Percentiles rank a stretch among this genome's conserved stretches.
phyloP scores from a whole-genome alignment of 2,113 vertebrate genomes.

The Zapus hudsonius region DNA sequence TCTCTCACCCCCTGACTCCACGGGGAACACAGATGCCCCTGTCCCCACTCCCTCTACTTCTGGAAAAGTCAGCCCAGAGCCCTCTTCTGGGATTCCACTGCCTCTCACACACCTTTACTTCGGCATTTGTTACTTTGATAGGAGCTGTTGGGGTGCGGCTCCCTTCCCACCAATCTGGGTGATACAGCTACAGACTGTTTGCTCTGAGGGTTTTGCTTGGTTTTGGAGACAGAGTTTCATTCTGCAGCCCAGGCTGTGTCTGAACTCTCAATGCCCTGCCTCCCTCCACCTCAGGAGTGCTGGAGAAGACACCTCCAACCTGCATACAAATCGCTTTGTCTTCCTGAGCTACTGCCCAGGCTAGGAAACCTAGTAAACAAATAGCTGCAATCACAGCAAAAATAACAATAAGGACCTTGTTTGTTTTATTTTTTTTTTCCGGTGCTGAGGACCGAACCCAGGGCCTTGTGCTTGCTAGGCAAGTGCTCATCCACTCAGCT shows the following conservation, averaged over 20 bases:
- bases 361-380: not conserved
- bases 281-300: not conserved
- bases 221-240: not conserved
- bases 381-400: not conserved
- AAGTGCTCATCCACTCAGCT: too few relatives aligned
- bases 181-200: not conserved
- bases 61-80: not conserved
- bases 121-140: too few relatives aligned
- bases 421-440: too few relatives aligned
- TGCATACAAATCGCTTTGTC: not conserved
- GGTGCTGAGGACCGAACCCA: too few relatives aligned
- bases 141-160: not conserved
- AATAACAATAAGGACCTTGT: not conserved
- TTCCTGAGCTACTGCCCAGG: not conserved
- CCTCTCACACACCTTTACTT: fast-evolving
- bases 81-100: not conserved
- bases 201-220: not conserved
- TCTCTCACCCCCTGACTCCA: too few relatives aligned
- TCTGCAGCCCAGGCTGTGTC: not conserved
- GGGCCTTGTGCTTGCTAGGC: too few relatives aligned
- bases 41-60: not conserved
- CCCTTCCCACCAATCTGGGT: not conserved
- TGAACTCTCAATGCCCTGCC: not conserved
- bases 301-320: not conserved
- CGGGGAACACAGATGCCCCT: not conserved